Percentiles rank a stretch among this genome's conserved stretches.
Evolutionary conservation across 1,140 invertebrate species (phyloP).

Genomic region (Drosophila triauraria): DNA sequence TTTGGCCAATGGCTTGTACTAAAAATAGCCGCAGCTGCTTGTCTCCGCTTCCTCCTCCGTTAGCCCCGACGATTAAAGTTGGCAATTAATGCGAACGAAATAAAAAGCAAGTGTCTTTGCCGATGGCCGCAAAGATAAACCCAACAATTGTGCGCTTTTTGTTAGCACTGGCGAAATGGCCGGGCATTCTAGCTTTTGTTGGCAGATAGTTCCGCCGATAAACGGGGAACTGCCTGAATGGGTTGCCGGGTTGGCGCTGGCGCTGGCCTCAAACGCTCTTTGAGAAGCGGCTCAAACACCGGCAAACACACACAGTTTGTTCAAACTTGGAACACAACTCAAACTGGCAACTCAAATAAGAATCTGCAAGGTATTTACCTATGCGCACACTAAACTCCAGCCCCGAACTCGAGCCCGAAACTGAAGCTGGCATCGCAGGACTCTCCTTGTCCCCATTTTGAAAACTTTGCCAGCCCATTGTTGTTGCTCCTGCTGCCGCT

Average conservation of each 20-base stretch:
- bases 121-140: slow-evolving; percentile 68
- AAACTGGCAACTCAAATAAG: slow-evolving; percentile 63
- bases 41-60: too few relatives aligned
- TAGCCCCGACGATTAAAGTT: slow-evolving; percentile 59
- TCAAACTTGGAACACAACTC: slow-evolving; percentile 55
- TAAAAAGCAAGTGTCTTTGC: slow-evolving; percentile 71
- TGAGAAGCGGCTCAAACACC: slow-evolving; percentile 27
- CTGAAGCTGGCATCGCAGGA: slow-evolving; percentile 44
- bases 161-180: slow-evolving; percentile 38
- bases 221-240: slow-evolving; percentile 22
- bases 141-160: slow-evolving; percentile 51
- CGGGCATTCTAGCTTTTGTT: slow-evolving; percentile 51
- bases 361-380: slow-evolving; percentile 79
- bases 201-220: slow-evolving; percentile 43
- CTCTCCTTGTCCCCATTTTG: not conserved
- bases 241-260: not conserved
- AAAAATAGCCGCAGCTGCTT: slow-evolving; percentile 36
- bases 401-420: slow-evolving; percentile 31
- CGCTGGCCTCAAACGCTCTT: slow-evolving; percentile 31
- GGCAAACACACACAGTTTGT: slow-evolving; percentile 39
- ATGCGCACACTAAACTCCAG: slow-evolving; percentile 58
- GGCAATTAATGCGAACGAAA: slow-evolving; percentile 72
- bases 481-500: slow-evolving; percentile 38
- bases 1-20: slow-evolving; percentile 7
- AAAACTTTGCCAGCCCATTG: slow-evolving; percentile 66